Evolutionary conservation across 2,113 vertebrate species (phyloP).

Genomic region (Syrrhaptes paradoxus): DNA sequence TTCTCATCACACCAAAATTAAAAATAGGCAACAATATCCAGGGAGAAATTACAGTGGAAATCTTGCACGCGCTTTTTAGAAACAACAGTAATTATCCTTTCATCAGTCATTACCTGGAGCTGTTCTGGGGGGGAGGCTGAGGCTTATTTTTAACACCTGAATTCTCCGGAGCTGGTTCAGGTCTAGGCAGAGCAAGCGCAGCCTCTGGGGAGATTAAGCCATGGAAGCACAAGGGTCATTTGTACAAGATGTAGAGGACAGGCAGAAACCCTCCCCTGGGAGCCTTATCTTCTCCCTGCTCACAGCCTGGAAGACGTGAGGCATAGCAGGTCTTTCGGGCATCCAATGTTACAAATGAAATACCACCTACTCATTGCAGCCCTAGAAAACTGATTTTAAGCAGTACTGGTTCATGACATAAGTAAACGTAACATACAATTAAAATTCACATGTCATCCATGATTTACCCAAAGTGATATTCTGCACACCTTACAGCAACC

Average conservation of each 20-base stretch:
- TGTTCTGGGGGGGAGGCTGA: background rate
- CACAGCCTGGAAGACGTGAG: background rate
- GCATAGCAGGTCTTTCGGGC: background rate
- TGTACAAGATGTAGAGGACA: background rate
- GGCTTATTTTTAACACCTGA: slow-evolving; percentile 47
- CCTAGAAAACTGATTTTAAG: background rate
- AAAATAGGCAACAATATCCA: background rate
- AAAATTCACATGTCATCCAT: background rate
- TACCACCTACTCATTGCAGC: background rate
- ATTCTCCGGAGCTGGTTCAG: background rate
- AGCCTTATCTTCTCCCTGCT: background rate
- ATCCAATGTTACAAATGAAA: background rate
- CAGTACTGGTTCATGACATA: background rate
- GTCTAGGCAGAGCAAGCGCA: slow-evolving; percentile 37
- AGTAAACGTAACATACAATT: background rate
- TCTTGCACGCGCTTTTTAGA: background rate
- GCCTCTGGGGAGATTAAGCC: slow-evolving; percentile 22
- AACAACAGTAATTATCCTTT: slow-evolving; percentile 40
- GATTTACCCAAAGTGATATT: background rate
- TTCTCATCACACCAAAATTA: background rate
- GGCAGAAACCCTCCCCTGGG: background rate
- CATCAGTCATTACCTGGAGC: slow-evolving; percentile 45
- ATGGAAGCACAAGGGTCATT: slow-evolving; percentile 4
- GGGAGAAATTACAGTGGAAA: background rate
- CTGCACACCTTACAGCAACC: background rate